Conservation (phyloP, 2,113 vertebrate genomes). For the Furnarius figulus region DNA sequence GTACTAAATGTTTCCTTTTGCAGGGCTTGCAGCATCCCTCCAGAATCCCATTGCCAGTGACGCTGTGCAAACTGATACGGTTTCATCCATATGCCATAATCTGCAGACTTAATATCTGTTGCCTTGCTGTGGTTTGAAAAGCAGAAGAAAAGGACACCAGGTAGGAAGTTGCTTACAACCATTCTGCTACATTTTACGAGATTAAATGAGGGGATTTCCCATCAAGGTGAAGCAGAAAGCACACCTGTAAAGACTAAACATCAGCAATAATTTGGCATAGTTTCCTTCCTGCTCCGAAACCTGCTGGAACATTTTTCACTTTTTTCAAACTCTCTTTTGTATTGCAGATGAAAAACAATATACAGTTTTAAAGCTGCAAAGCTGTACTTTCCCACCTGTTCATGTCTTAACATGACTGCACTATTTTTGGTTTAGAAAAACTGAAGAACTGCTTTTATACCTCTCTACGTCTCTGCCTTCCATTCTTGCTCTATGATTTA, state of each 20-base stretch:
- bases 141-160: not conserved
- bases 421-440: slow-evolving; percentile 55
- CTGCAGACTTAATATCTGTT: not conserved
- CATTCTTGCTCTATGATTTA: slow-evolving; percentile 54
- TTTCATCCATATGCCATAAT: not conserved
- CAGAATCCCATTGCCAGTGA: not conserved
- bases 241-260: slow-evolving; percentile 64
- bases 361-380: slow-evolving; percentile 45
- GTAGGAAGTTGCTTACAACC: not conserved
- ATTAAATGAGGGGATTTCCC: slow-evolving; percentile 70
- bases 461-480: not conserved
- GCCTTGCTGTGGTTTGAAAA: not conserved
- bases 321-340: slow-evolving; percentile 63
- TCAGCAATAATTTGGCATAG: slow-evolving; percentile 71
- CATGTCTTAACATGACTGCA: slow-evolving; percentile 72
- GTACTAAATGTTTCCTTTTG: not conserved
- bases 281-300: slow-evolving; percentile 73
- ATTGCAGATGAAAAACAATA: slow-evolving; percentile 60
- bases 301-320: slow-evolving; percentile 65
- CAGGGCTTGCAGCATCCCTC: not conserved
- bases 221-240: slow-evolving; percentile 51
- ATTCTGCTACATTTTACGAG: not conserved
- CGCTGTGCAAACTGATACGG: not conserved
- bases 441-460: not conserved
- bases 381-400: slow-evolving; percentile 70